Evolutionary conservation across 1,140 invertebrate species (phyloP), one percentile per base, ranked within the genome.

Genomic region (Araneus ventricosus): DNA sequence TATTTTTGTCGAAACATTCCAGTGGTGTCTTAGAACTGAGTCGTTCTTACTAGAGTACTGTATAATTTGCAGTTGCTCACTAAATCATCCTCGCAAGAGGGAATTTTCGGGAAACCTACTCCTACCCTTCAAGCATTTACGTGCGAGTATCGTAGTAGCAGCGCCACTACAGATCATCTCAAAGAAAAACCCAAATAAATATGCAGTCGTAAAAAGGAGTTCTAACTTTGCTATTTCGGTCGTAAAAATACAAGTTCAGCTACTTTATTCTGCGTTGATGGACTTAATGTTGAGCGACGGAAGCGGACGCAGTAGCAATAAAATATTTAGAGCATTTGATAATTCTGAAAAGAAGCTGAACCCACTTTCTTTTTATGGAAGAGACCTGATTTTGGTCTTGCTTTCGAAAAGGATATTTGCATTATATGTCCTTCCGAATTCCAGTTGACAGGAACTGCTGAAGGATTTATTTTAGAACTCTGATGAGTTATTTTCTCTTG

Each of bases 251-350:
- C 75, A 90, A 80, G 88, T 90, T 90, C 75, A 37, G n/a, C 30
- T 52, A 90, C 88, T 90, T 90, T 59, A 90, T 90, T 80, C 52
- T 30, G 70, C 20, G 61, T 82, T 80, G 88, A 90, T 90, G 79
- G 70, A 70, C 52, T 30, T 90, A 82, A 82, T 90, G 57, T 82
- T 27, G 57, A 79, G 67, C 30, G 22, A 82, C 52, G 41, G 75
- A 90, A 90, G 82, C 79, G 88, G 88, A 90, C 57, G 75, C 20
- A 75, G 75, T 1, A 34, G 70, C 75, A 90, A 82, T 90, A 90
- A 90, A 90, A 90, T 90, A 90, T 90, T 90, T 82, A 90, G 67
- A 75, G 75, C 79, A 90, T 27, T 90, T 90, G 88, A 90, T 90
- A 90, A 90, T 90, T 90, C 75, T 41, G 27, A 90, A 67, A 90